Base-by-base conservation (phyloP, 2,888 invertebrate genomes). In the Drosophila cognata region DNA sequence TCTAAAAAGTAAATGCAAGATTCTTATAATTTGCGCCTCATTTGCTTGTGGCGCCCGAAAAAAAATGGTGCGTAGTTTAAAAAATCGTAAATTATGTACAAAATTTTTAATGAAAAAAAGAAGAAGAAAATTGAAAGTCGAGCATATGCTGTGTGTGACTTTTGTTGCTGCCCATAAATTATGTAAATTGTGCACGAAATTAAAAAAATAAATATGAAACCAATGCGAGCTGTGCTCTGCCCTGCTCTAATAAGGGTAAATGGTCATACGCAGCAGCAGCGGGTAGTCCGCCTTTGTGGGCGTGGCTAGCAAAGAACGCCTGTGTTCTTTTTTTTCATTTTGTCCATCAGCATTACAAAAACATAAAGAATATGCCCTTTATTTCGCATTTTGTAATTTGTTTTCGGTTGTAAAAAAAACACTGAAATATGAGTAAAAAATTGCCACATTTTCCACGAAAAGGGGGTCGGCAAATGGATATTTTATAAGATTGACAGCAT, bases 361-460 rank as follows among this genome's bases (percentile, higher is more conserved):
- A 46, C 84, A 79, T 81, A 84, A 74, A 84, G 80, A 81, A 90
- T 85, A 88, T 91, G 90, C 88, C 79, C 79, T 83, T 84, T 87
- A 80, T 82, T 88, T 83, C 84, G 72, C 72, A 80, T 77, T 89
- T 86, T 77, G 74, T 84, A 88, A 88, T 87, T 87, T 84, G 84
- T 82, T 86, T 89, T 83, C 58, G 70, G 82, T 70, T 66, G 76
- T 70, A 72, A 81, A 81, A 81, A 81, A 81, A 62, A 69, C 52
- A 51, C 60, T 75, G 87, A 86, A 88, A 88, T 87, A 89, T 89
- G 89, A 88, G 85, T 38, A 84, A 88, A 87, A 89, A 85, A 89
- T 85, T 85, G 82, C 81, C 73, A 79, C 78, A 84, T 77, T 73
- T 88, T 82, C 59, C 61, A 50, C 59, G n/a, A 8, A 43, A 21